These are phyloP conservation scores for Embidobia sp. DNA, from an alignment of 2,888 invertebrate species.

Conservation along the genomic window DNA sequence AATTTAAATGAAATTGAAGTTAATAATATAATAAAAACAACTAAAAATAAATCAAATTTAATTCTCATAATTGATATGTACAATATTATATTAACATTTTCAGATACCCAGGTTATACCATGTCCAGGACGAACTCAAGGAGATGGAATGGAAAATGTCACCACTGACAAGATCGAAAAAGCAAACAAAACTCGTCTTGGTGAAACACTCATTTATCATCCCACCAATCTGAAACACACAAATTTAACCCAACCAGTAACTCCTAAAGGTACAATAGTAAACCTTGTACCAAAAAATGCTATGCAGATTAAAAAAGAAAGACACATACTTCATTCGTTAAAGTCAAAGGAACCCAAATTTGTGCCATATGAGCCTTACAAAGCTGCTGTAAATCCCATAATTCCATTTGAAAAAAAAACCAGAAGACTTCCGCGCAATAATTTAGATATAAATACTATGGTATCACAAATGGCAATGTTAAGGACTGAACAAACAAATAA, in stretches of 20 bases:
- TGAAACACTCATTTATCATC: conserved; percentile 80
- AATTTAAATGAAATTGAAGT: too few relatives aligned
- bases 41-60: too few relatives aligned
- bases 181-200: conserved; percentile 74
- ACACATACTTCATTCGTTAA: conserved; percentile 80
- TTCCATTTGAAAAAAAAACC: conserved; percentile 82
- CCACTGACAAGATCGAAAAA: conserved; percentile 69
- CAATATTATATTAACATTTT: conserved; percentile 24
- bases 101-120: conserved; percentile 71
- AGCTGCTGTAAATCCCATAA: conserved; percentile 91
- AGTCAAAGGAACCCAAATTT: conserved; percentile 89
- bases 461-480: conserved; percentile 87
- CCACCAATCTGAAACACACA: conserved; percentile 77
- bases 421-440: conserved; percentile 83
- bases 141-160: conserved; percentile 88
- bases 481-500: conserved; percentile 82
- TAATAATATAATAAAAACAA: too few relatives aligned
- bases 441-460: conserved; percentile 86
- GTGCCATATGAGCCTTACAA: conserved; percentile 95
- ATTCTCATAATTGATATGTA: neutral
- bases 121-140: conserved; percentile 85
- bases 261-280: conserved; percentile 84
- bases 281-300: conserved; percentile 85
- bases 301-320: conserved; percentile 83
- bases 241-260: conserved; percentile 80